These are phyloP conservation scores for Microcebus tavaratra DNA, from an alignment of 2,113 vertebrate genomes.

Conservation along the genomic window DNA sequence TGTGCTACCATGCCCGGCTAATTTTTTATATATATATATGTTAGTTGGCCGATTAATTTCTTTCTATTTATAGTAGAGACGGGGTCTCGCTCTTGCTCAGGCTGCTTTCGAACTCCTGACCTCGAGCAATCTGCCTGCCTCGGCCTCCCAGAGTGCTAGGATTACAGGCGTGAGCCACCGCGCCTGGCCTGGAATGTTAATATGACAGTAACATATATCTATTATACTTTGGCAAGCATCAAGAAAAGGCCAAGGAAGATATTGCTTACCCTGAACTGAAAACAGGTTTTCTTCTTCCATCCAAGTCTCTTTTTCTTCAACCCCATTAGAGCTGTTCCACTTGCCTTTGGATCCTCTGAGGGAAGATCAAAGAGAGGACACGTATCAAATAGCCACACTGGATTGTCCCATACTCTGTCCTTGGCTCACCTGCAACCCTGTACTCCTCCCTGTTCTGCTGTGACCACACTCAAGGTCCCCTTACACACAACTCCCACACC, in stretches of 20 bases:
- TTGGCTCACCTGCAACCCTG: rapidly evolving
- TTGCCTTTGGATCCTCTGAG: conserved; percentile 72
- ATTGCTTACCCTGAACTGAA: conserved; percentile 71
- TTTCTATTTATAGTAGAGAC: too few species aligned
- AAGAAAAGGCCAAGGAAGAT: neutral
- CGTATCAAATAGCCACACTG: neutral
- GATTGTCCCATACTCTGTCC: neutral
- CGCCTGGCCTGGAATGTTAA: neutral
- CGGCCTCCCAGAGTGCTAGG: too few species aligned
- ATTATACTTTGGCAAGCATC: neutral
- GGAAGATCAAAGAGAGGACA: conserved; percentile 54
- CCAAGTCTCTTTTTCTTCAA: conserved; percentile 85
- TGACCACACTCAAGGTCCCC: neutral
- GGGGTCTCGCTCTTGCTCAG: too few species aligned
- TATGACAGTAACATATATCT: neutral
- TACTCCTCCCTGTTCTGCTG: neutral
- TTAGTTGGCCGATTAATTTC: too few species aligned
- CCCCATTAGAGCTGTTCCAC: conserved; percentile 54
- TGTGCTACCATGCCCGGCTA: too few species aligned
- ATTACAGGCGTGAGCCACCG: too few species aligned
- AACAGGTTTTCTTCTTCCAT: conserved; percentile 86
- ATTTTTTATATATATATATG: too few species aligned
- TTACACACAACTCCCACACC: neutral
- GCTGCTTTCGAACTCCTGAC: too few species aligned
- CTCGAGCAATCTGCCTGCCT: too few species aligned